Evolutionary conservation across 2,113 vertebrate species (phyloP).

Genomic region (Neofelis nebulosa): DNA sequence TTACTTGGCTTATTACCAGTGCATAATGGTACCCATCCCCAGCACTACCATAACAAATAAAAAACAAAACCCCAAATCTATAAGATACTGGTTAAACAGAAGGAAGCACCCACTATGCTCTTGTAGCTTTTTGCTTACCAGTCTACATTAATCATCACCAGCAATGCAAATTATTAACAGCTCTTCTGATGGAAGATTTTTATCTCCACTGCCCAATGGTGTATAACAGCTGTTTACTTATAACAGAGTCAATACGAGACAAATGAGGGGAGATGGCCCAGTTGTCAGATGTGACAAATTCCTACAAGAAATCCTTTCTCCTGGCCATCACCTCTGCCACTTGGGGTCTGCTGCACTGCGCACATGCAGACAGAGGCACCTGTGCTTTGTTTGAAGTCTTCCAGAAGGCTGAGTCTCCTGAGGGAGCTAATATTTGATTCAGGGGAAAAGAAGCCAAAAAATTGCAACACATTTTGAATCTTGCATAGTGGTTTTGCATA

Average conservation of each 20-base stretch:
- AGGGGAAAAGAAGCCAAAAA: neutral
- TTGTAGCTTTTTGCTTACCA: neutral
- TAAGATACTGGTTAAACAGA: neutral
- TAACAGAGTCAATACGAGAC: conserved; percentile 14
- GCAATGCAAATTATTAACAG: neutral
- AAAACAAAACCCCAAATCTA: neutral
- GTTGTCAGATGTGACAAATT: conserved; percentile 40
- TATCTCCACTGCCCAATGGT: neutral
- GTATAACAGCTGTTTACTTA: neutral
- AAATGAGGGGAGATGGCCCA: neutral
- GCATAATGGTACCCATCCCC: neutral
- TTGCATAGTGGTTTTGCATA: neutral
- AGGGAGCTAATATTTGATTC: neutral
- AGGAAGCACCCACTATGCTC: neutral
- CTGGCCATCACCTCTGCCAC: neutral
- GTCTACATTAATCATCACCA: neutral
- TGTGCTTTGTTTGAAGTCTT: neutral
- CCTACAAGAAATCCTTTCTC: neutral
- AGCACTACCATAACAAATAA: neutral
- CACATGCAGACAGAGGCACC: neutral
- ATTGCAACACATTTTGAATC: neutral
- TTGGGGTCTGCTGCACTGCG: neutral
- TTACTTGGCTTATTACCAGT: neutral
- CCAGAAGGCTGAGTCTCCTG: neutral
- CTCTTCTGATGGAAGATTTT: neutral